A percentile compares a stretch with the other conserved stretches of the same genome.
Evolutionary conservation across 2,113 vertebrate species (phyloP).

Genomic region (Nestor notabilis): DNA sequence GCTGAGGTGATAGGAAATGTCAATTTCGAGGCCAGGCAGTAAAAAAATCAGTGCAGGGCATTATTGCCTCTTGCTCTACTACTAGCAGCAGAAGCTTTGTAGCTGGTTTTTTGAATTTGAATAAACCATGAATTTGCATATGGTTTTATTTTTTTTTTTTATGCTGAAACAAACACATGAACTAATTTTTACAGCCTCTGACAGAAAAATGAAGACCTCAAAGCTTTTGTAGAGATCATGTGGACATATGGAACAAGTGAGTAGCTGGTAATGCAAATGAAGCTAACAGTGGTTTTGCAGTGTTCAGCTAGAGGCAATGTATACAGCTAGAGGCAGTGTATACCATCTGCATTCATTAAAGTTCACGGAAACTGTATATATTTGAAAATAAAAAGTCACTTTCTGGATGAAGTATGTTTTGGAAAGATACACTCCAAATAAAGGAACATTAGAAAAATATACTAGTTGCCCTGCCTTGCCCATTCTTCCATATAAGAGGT

Average conservation of each 20-base stretch:
- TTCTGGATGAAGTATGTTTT: neutral
- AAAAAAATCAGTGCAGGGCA: neutral
- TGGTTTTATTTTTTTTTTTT: neutral
- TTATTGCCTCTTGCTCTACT: neutral
- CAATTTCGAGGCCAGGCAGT: neutral
- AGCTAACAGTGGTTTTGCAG: neutral
- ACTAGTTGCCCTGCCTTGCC: neutral
- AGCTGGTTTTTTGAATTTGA: conserved; percentile 5
- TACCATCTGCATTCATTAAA: neutral
- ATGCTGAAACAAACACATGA: neutral
- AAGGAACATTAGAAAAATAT: neutral
- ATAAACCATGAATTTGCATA: conserved; percentile 22
- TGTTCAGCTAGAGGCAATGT: neutral
- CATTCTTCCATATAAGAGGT: neutral
- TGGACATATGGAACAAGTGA: conserved; percentile 27
- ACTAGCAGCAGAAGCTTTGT: neutral
- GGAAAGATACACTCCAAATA: neutral
- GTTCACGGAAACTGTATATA: neutral
- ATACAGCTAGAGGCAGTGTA: neutral
- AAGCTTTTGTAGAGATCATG: neutral
- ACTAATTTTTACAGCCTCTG: conserved; percentile 16
- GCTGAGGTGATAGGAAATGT: neutral
- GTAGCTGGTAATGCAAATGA: conserved; percentile 35
- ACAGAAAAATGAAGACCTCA: conserved; percentile 48
- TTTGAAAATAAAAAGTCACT: neutral